Base-by-base conservation (phyloP, 2,113 vertebrate genomes). In the Vidua chalybeata region DNA sequence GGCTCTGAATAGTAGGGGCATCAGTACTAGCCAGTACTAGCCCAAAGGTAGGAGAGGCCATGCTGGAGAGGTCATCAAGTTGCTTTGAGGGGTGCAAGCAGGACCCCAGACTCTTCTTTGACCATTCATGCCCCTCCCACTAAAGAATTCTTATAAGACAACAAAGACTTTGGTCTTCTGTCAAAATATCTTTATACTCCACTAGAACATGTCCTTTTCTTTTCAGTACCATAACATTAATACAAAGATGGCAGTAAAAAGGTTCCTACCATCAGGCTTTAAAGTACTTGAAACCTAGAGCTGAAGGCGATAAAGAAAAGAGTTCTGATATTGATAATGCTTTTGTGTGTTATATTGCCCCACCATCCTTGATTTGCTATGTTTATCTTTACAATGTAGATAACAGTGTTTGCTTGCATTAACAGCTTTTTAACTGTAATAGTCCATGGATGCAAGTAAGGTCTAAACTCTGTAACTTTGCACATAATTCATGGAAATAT, bases 351-450 rank as follows among this genome's bases (percentile, higher is more conserved):
- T 92, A 52, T 19, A 88, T 41, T 88, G 58, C 23, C 28, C 51
- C 72, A 69, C 45, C 28, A 74, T 43, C 35, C 27, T 48, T 75
- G 72, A 56, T 90, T 90, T 81, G 33, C 28, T 87, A 87, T 56
- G 20, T 89, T 89, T 92, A 37, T 64, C 48, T 78, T 86, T 90
- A 92, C 69, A 79, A 62, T 0, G 1, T 6, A 88, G 90, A 89
- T 72, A 92, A 69, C 23, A 61, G 11, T 35, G 64, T 79, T 93
- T 95, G 66, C 62, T 81, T 93, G 87, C 69, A 92, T 78, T 92
- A 92, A 76, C 58, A 94, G 64, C 54, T 86, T 94, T 94, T 87
- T 58, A 87, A 72, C 24, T 75, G 37, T 61, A 75, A 55, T 30
- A 58, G 20, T 33, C 9, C 49, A 35, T 17, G 28, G 49, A 84